Evolutionary conservation across 2,888 invertebrate genomes (phyloP), one percentile per base, ranked within the genome.

Genomic region (Limnephilus marmoratus): DNA sequence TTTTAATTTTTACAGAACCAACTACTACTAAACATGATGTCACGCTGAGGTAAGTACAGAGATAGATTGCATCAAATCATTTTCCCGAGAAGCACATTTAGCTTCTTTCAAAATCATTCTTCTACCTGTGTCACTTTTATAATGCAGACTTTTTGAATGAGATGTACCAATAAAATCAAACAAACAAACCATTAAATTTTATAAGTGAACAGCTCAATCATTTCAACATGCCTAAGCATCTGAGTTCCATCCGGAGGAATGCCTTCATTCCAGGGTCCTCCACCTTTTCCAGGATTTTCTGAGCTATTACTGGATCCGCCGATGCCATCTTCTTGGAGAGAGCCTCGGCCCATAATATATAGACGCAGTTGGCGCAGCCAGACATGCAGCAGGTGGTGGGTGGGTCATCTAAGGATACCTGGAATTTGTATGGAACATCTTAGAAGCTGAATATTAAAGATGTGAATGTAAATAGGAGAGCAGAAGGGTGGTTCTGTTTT

Each of bases 331-430:
- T 96, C 90, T 96, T 95, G 5, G 97, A 96, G 85, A 99, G 94
- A 37, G 98, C 97, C 94, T 98, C 98, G 0, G 98, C 99, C 96
- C 99, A 99, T 29, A 97, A 97, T 90, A 99, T 97, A 98, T 98
- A 99, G 9, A 99, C 99, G 95, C 99, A 99, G 95, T 99, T 99
- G 0, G 98, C 96, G 95, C 99, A 99, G 0, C 99, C 99, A 0
- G 98, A 98, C 97, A 98, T 98, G 94, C 99, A 99, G 95, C 99
- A 99, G 45, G 97, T 97, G 3, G 98, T 98, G 0, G 99, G 99
- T 81, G 97, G 97, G 92, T 97, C 97, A 18, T 97, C 97, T 94
- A 96, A 94, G 2, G 95, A 95, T 9, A 96, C 96, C 96, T 96
- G 94, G 3, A 95, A 68, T 24, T n/a, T 9, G 7, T 68, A 9